A percentile compares a stretch with the other conserved stretches of the same genome.
Evolutionary conservation across 2,888 invertebrate species (phyloP).

Genomic region (Ceramica pisi): DNA sequence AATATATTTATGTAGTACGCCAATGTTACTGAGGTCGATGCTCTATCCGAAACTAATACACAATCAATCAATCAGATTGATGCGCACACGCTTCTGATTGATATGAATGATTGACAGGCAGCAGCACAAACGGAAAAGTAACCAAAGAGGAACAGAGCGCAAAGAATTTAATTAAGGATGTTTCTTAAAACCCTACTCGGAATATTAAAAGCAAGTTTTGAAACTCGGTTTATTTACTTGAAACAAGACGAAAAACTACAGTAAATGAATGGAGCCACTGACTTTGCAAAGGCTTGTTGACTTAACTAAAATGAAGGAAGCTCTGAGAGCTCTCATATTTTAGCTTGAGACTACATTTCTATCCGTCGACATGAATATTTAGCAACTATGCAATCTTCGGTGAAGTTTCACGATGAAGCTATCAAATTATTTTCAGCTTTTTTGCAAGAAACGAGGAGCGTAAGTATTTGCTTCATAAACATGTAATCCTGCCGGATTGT

Average conservation of each 20-base stretch:
- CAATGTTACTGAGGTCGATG: slow-evolving; percentile 58
- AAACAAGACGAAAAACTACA: slow-evolving; percentile 30
- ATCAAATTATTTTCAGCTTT: slow-evolving; percentile 46
- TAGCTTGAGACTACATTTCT: slow-evolving; percentile 46
- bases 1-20: slow-evolving; percentile 52
- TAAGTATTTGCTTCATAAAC: slow-evolving; percentile 43
- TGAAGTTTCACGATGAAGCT: slow-evolving; percentile 38
- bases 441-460: slow-evolving; percentile 18
- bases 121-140: slow-evolving; percentile 39
- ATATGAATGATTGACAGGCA: slow-evolving; percentile 65
- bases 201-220: slow-evolving; percentile 20
- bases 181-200: slow-evolving; percentile 21
- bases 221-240: slow-evolving; percentile 37
- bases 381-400: slow-evolving; percentile 59
- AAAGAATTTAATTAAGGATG: slow-evolving; percentile 28
- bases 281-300: slow-evolving; percentile 47
- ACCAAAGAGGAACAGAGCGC: slow-evolving; percentile 6
- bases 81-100: slow-evolving; percentile 46
- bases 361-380: slow-evolving; percentile 53
- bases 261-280: slow-evolving; percentile 46
- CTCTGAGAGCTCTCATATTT: slow-evolving; percentile 52
- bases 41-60: slow-evolving; percentile 50
- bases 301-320: slow-evolving; percentile 59
- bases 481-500: slow-evolving; percentile 44
- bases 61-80: slow-evolving; percentile 61